Conservation (phyloP, 92 coral and sea anemone genomes). For the Paragorgia papillata region DNA sequence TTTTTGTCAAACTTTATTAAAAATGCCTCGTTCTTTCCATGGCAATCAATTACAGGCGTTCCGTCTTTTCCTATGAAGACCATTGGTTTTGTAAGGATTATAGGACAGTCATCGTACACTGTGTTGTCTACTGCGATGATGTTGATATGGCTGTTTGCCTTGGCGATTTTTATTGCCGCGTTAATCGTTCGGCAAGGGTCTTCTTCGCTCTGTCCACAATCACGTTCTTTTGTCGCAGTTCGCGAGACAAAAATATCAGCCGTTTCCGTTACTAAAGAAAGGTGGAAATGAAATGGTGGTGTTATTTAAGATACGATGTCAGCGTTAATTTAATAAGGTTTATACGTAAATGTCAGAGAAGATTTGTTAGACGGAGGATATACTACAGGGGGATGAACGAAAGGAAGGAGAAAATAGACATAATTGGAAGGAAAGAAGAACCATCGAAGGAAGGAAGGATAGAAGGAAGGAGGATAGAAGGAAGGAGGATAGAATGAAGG, state of each 20-base stretch:
- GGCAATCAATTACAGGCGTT: slow-evolving; percentile 23
- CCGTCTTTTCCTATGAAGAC: slow-evolving; percentile 5
- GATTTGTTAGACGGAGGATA: too few species aligned
- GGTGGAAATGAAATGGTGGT: too few species aligned
- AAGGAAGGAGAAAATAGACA: too few species aligned
- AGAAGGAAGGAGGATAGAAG: too few species aligned
- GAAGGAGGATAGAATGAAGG: too few species aligned
- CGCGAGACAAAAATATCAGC: slow-evolving; percentile 8
- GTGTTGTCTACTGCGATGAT: neutral
- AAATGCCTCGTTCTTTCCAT: slow-evolving; percentile 8
- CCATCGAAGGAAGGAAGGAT: too few species aligned
- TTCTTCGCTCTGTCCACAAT: slow-evolving; percentile 12
- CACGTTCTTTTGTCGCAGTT: neutral
- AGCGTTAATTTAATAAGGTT: too few species aligned
- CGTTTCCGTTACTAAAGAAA: slow-evolving; percentile 2
- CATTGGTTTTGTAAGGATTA: neutral
- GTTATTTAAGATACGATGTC: too few species aligned
- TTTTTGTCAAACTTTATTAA: neutral
- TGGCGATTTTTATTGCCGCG: neutral
- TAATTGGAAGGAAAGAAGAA: too few species aligned
- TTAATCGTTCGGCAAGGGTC: slow-evolving; percentile 12
- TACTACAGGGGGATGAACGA: too few species aligned
- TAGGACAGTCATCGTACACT: slow-evolving; percentile 9
- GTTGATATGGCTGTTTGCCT: neutral
- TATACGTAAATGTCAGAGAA: too few species aligned